phyloP scores from a whole-genome alignment of 53 echinoderm and acorn worm genomes.

The Crossaster papposus region DNA sequence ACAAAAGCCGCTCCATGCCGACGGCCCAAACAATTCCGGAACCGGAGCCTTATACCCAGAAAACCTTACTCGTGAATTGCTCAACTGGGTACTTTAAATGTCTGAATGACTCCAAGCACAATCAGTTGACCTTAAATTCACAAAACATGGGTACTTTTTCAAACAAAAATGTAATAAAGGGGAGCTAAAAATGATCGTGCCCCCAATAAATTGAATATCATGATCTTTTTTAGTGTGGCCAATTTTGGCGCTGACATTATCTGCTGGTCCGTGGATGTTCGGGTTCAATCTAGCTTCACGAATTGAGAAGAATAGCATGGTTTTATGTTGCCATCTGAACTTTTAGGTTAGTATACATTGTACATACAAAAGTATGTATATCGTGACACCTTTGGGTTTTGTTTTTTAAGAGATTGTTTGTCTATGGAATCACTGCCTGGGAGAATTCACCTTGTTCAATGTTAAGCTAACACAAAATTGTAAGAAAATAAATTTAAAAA shows the following conservation, averaged over 20 bases:
- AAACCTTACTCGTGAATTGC: conserved; percentile 3
- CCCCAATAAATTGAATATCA: not conserved
- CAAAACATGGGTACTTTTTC: conserved; percentile 22
- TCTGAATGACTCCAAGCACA: conserved; percentile 1
- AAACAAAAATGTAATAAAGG: not conserved
- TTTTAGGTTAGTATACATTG: not conserved
- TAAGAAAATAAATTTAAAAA: not conserved
- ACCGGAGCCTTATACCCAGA: conserved; percentile 24
- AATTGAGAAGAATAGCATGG: not conserved
- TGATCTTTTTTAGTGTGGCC: conserved; percentile 23
- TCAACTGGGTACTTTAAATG: conserved; percentile 39
- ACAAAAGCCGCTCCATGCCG: not conserved
- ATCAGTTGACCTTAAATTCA: conserved; percentile 20
- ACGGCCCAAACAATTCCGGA: conserved; percentile 19
- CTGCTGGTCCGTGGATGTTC: not conserved
- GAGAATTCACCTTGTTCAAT: not conserved
- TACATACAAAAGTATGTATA: too few species aligned
- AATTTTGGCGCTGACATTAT: conserved; percentile 11
- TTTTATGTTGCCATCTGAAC: not conserved
- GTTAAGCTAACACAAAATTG: not conserved
- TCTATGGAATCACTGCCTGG: not conserved
- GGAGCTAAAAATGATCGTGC: not conserved
- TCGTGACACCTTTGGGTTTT: not conserved
- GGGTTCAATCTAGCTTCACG: not conserved
- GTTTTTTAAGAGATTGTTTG: not conserved